phyloP scores from a whole-genome alignment of 1,140 invertebrate genomes.

The Leptopilina clavipes region DNA sequence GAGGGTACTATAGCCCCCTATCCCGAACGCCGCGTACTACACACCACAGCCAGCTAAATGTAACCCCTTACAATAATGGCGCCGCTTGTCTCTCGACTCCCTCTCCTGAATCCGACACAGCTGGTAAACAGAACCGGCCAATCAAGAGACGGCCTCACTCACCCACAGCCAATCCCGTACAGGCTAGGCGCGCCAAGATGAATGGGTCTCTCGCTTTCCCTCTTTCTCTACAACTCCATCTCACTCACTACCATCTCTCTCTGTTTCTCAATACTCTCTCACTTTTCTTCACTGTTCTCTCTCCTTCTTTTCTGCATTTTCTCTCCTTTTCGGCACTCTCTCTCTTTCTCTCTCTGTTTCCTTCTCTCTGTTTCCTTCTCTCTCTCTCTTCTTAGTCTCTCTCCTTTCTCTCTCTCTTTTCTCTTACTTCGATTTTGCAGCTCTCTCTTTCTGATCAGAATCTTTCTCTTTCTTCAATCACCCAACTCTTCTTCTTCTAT shows the following conservation, averaged over 20 bases:
- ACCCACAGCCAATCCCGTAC: constrained; percentile 63
- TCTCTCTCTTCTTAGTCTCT: too few relatives aligned
- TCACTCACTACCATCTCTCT: constrained; percentile 39
- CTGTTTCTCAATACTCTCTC: neutral
- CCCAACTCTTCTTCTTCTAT: too few relatives aligned
- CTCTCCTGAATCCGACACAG: constrained; percentile 66
- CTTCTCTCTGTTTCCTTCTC: too few relatives aligned
- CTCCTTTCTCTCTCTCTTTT: too few relatives aligned
- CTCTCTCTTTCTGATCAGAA: too few relatives aligned
- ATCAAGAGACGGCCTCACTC: constrained; percentile 66
- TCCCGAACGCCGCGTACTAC: constrained; percentile 79
- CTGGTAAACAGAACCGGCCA: constrained; percentile 74
- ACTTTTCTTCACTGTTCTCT: neutral
- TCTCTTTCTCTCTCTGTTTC: too few relatives aligned
- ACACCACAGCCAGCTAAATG: constrained; percentile 75
- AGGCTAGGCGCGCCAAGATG: constrained; percentile 74
- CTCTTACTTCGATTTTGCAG: too few relatives aligned
- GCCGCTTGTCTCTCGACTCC: constrained; percentile 75
- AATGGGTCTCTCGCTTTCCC: constrained; percentile 66
- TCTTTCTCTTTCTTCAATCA: too few relatives aligned
- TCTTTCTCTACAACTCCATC: constrained; percentile 44
- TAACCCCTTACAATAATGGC: constrained; percentile 79
- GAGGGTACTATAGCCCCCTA: constrained; percentile 81
- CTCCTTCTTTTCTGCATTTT: neutral
- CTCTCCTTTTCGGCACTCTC: neutral